Conservation (phyloP, 2,888 invertebrate species). For the Tipula vernalis region DNA sequence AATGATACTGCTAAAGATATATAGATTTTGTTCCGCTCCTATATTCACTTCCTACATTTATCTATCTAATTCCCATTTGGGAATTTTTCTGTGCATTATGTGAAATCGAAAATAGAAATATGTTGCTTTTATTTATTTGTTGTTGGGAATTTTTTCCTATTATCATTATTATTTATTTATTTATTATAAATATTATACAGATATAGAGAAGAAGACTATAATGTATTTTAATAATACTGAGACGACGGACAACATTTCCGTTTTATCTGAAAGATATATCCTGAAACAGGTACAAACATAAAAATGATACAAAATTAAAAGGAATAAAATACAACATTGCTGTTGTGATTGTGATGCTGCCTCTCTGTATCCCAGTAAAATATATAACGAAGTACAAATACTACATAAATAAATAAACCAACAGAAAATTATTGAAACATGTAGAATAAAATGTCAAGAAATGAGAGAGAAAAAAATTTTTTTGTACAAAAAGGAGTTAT, state of each 20-base stretch:
- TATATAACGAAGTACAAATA: neutral
- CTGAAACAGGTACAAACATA: neutral
- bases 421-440: neutral
- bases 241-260: neutral
- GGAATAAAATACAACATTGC: neutral
- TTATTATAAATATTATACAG: neutral
- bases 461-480: neutral
- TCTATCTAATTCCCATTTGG: neutral
- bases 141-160: neutral
- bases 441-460: neutral
- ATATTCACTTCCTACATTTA: neutral
- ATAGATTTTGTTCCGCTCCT: neutral
- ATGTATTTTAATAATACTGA: neutral
- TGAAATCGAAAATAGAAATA: neutral
- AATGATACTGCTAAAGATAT: neutral
- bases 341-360: neutral
- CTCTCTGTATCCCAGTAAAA: neutral
- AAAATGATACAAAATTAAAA: neutral
- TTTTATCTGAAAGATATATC: neutral
- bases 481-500: neutral
- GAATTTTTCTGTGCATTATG: neutral
- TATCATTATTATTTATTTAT: neutral
- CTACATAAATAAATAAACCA: neutral
- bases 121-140: neutral
- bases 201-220: neutral